A percentile compares a stretch with the other conserved stretches of the same genome.
phyloP scores from a whole-genome alignment of 2,797 vertebrate genomes.

The Neomorphus geoffroyi region DNA sequence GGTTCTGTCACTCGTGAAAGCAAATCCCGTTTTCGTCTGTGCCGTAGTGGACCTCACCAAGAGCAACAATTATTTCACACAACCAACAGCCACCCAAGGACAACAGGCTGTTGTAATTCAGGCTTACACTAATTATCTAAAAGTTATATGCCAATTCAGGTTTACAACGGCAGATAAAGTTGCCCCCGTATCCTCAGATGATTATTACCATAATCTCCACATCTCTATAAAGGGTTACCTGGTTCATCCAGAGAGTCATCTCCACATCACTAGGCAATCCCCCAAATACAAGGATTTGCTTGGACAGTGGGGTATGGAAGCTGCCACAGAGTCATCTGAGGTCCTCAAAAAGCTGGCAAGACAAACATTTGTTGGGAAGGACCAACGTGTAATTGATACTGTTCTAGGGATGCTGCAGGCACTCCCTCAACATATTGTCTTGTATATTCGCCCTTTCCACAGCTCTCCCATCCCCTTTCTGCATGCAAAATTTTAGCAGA shows the following conservation, averaged over 20 bases:
- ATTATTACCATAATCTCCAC: rapidly evolving
- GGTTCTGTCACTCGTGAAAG: neutral
- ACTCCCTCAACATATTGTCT: neutral
- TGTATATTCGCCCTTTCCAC: neutral
- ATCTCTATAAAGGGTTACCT: neutral
- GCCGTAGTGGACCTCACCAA: neutral
- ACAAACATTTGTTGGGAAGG: neutral
- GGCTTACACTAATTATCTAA: neutral
- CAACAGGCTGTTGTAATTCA: neutral
- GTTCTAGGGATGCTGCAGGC: neutral
- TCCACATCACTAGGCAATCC: neutral
- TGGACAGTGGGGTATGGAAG: neutral
- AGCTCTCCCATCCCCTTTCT: neutral
- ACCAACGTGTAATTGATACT: rapidly evolving
- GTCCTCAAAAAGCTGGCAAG: neutral
- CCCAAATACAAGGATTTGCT: neutral
- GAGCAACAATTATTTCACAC: neutral
- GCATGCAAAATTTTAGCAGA: neutral
- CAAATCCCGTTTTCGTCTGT: neutral
- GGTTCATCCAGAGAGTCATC: neutral
- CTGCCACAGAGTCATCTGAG: neutral
- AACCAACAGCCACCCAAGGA: neutral
- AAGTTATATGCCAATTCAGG: neutral
- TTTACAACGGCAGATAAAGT: neutral
- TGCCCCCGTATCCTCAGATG: rapidly evolving